Percentiles rank a stretch among this genome's conserved stretches.
Conservation (phyloP, 2,113 vertebrate genomes). For the Toxotes jaculatrix region DNA sequence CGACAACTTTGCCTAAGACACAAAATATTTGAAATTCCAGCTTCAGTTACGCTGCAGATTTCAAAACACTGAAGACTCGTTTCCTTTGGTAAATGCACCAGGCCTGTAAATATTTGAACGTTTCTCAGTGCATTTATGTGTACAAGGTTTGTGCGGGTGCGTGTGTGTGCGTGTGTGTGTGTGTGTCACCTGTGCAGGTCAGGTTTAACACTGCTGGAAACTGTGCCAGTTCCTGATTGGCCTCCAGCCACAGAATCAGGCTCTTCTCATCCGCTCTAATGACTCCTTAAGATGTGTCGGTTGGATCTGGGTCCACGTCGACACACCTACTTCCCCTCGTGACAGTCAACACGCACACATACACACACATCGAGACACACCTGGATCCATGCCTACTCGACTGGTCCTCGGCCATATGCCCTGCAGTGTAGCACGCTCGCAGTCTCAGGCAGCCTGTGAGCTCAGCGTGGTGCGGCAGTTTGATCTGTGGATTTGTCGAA, state of each 20-base stretch:
- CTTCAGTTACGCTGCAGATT: too few relatives aligned
- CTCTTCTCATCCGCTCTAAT: slow-evolving; percentile 69
- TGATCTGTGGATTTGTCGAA: slow-evolving; percentile 39
- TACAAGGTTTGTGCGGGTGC: too few relatives aligned
- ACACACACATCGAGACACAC: slow-evolving; percentile 43
- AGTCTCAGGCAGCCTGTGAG: slow-evolving; percentile 36
- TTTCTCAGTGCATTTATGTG: neutral
- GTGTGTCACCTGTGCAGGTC: slow-evolving; percentile 34
- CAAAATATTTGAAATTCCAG: too few relatives aligned
- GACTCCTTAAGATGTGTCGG: slow-evolving; percentile 64
- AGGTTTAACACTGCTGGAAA: slow-evolving; percentile 27
- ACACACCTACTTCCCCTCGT: slow-evolving; percentile 33
- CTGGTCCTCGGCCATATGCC: slow-evolving; percentile 41
- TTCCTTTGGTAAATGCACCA: neutral
- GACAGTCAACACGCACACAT: neutral
- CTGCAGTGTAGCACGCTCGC: slow-evolving; percentile 14
- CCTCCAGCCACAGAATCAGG: slow-evolving; percentile 60
- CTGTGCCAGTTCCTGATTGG: slow-evolving; percentile 62
- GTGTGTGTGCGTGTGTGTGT: neutral
- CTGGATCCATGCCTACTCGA: slow-evolving; percentile 45
- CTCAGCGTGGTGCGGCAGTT: slow-evolving; percentile 44
- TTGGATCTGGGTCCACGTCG: slow-evolving; percentile 38
- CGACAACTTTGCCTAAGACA: too few relatives aligned
- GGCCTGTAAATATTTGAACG: neutral
- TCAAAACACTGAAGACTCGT: neutral